Base-by-base conservation (phyloP, 2,797 vertebrate species). In the Loris lydekkerianus region DNA sequence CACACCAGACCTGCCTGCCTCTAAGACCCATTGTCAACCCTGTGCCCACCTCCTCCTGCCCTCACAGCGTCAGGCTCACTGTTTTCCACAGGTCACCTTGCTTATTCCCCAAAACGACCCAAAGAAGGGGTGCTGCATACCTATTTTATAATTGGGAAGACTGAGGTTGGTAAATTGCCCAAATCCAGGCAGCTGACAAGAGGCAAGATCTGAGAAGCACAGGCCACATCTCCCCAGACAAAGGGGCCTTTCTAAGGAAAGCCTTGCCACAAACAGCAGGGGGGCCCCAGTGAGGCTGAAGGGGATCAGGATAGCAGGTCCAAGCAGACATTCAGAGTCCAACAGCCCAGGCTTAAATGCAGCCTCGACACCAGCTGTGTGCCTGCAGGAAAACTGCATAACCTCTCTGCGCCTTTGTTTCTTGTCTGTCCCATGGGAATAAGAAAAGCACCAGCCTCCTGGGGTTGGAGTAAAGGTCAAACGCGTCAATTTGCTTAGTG, bases 41-140 rank as follows among this genome's bases (percentile, higher is more conserved):
- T 1, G 5, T 0, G 15, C 14, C 49, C 70, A 17, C 10, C 53
- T 43, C 7, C 10, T 11, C 8, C 43, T 7, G 5, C 9, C 34
- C 70, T 58, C 2, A 0, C 8, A 7, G 63, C 5, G 7, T 27
- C 2, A 1, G 63, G 77, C 49, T 67, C 6, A 0, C n/a, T 6
- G 5, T 34, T 5, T 37, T 77, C 75, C 34, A 6, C 0, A 3
- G 89, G 21, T 43, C 10, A 7, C 82, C 23, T 14, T 0, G 0
- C 75, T 69, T 23, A 18, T 9, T 31, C 11, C 67, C 77, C 80
- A 27, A 70, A 25, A 37, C 7, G 0, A 31, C 63, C 40, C 49
- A 17, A 17, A 29, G 27, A 34, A 75, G 3, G 21, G 27, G 5
- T n/a, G 13, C 73, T 20, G n/a, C 7, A 37, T 31, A 43, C 49